A percentile compares a stretch with the other conserved stretches of the same genome.
Conservation (phyloP, 2,113 vertebrate species). For the Eidolon helvum region DNA sequence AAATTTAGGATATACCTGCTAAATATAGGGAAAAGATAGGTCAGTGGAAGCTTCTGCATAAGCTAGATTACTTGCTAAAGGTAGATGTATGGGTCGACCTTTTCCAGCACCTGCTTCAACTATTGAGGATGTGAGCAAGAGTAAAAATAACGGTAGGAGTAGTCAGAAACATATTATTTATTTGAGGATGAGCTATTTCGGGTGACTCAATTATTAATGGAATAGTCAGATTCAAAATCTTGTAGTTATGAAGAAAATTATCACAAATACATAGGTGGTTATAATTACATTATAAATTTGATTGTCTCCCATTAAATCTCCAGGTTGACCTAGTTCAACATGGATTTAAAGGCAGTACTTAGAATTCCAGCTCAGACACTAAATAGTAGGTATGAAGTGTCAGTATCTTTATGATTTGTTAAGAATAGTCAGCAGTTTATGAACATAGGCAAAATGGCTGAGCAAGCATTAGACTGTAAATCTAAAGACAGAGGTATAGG, state of each 20-base stretch:
- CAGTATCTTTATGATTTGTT: background rate
- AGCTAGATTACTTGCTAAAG: background rate
- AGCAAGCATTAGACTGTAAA: background rate
- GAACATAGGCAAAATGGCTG: background rate
- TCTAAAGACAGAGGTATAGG: background rate
- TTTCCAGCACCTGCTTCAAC: accelerated
- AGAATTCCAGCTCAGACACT: background rate
- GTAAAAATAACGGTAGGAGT: accelerated
- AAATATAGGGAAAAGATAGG: background rate
- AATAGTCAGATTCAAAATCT: background rate
- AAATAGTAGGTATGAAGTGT: background rate
- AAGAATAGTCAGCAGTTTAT: background rate
- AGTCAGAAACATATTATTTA: background rate
- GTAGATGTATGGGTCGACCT: accelerated
- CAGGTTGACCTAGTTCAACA: background rate
- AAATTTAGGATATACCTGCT: background rate
- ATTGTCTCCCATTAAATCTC: accelerated
- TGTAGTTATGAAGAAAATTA: background rate
- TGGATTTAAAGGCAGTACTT: accelerated
- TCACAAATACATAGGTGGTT: accelerated
- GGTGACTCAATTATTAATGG: background rate
- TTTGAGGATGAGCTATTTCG: accelerated
- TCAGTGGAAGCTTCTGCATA: accelerated
- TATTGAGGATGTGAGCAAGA: accelerated
- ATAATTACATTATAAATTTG: background rate